Base-by-base conservation (phyloP, 2,888 invertebrate species). In the Microctonus hyperodae region DNA sequence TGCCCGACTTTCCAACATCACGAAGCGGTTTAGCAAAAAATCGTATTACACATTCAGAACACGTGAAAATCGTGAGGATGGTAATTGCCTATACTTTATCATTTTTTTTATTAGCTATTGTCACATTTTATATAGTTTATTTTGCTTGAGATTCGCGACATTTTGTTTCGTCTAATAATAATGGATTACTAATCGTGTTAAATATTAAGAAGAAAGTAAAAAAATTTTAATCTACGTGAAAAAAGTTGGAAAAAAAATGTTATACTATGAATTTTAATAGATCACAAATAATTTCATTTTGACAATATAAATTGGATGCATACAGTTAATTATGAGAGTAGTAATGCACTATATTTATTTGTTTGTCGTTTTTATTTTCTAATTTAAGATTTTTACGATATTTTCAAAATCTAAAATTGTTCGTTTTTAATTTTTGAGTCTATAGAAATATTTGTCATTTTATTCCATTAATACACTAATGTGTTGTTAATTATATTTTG, bases 31-130 rank as follows among this genome's bases (percentile, higher is more conserved):
- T 50, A 20, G 66, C 44, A 74, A 79, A 76, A 64, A 76, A 78
- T 69, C 72, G 73, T 33, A 71, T 78, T 37, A 73, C 76, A 10
- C 75, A 72, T 40, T 78, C 81, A 9, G 86, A 87, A 72, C 85
- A 86, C 70, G 83, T 85, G 44, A 87, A 86, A 75, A 85, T 88
- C 70, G 83, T 86, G 23, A 84, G 85, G 77, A 85, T 88, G 72
- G 84, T 89, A 76, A 86, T 90, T 73, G 86, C 88, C 68, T 86
- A 88, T 77, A 87, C 88, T 35, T 81, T 87, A 64, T 86, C 86
- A 48, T 87, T 88, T 76, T 85, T 88, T 73, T 81, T 86, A 67
- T 78, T 88, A 74, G 85, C 86, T 57, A 84, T 86, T 69, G 83
- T 86, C 66, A 87, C 87, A 44, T 87, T 87, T 83, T 88, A 87